phyloP scores from a whole-genome alignment of 2,113 vertebrate species.

The Calypte anna region DNA sequence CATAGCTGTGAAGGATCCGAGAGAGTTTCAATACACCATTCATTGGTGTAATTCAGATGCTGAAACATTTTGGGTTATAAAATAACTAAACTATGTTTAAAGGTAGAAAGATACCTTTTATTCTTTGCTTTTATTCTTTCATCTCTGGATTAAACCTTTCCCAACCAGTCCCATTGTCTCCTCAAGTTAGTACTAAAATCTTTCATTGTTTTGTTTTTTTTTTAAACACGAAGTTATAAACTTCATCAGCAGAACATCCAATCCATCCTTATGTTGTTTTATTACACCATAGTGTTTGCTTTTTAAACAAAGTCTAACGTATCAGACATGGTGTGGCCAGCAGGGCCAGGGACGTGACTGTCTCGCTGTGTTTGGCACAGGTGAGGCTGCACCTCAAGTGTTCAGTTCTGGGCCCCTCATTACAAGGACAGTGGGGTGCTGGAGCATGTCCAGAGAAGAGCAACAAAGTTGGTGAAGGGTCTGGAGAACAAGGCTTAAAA shows the following conservation, averaged over 20 bases:
- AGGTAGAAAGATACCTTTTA: not conserved
- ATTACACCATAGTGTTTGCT: not conserved
- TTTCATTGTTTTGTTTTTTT: not conserved
- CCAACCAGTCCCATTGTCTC: not conserved
- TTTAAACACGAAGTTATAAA: not conserved
- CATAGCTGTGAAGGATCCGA: not conserved
- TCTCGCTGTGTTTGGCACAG: not conserved
- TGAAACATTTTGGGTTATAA: not conserved
- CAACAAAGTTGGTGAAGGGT: no score
- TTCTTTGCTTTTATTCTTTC: not conserved
- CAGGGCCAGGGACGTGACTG: not conserved
- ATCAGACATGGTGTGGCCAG: not conserved
- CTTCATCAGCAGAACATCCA: not conserved
- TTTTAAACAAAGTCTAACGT: not conserved
- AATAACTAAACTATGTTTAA: not conserved
- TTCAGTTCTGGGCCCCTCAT: no score
- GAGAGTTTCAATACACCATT: not conserved
- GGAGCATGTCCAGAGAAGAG: no score
- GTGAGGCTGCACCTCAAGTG: no score
- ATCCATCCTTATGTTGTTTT: not conserved
- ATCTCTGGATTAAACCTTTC: not conserved
- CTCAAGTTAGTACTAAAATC: not conserved
- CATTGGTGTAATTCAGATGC: not conserved
- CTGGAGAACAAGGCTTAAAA: not conserved
- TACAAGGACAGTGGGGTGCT: no score